phyloP scores from a whole-genome alignment of 1,140 invertebrate species.

The Drosophila melanica region DNA sequence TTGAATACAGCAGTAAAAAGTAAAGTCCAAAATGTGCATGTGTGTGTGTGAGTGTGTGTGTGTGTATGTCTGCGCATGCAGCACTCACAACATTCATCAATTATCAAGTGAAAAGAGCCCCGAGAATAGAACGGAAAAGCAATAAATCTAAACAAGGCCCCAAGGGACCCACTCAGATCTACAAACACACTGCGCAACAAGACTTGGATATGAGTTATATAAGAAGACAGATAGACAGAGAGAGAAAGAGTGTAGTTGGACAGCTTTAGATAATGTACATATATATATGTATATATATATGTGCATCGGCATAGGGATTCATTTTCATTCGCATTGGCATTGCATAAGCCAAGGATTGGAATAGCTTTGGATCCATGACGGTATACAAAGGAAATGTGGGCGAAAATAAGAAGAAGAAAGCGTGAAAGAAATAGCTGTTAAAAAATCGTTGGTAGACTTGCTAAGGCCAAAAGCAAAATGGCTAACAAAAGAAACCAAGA shows the following conservation, averaged over 20 bases:
- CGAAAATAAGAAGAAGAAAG: not conserved
- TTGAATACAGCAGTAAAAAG: constrained; percentile 3
- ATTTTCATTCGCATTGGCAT: constrained; percentile 18
- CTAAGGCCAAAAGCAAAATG: constrained; percentile 2
- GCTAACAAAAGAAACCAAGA: constrained; percentile 11
- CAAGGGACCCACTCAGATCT: constrained; percentile 22
- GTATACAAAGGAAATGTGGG: not conserved
- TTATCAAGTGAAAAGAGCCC: constrained; percentile 68
- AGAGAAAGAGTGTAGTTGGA: not conserved
- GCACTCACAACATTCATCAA: constrained; percentile 71
- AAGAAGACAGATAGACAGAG: constrained; percentile 3
- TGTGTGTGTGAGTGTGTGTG: constrained; percentile 10
- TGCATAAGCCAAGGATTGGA: constrained; percentile 20
- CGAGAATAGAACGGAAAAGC: constrained; percentile 33
- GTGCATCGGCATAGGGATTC: constrained; percentile 31
- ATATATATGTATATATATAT: constrained; percentile 44
- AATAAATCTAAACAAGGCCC: constrained; percentile 77
- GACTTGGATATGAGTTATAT: constrained; percentile 15
- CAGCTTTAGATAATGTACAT: constrained; percentile 36
- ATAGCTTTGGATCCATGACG: constrained; percentile 1
- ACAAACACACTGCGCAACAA: constrained; percentile 18
- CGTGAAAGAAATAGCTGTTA: constrained; percentile 6
- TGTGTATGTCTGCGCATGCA: constrained; percentile 37
- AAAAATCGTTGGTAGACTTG: constrained; percentile 9
- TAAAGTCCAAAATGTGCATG: constrained; percentile 3